These are phyloP conservation scores for Xylocopa sonorina DNA, from an alignment of 1,140 invertebrate genomes.

Conservation along the genomic window DNA sequence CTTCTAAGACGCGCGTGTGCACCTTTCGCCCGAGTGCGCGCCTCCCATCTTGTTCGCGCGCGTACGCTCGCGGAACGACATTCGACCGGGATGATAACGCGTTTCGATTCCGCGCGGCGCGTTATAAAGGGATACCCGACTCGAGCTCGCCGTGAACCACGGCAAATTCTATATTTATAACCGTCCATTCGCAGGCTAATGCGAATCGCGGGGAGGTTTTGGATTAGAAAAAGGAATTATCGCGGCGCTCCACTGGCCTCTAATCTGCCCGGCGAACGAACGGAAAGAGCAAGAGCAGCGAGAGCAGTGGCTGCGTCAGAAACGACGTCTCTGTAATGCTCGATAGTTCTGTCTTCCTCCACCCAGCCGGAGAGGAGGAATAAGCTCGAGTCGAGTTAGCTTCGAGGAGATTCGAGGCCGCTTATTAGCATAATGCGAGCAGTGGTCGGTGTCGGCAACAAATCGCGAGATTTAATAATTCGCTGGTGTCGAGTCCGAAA, in stretches of 20 bases:
- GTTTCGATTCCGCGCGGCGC: too few relatives aligned
- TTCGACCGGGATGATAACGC: neutral
- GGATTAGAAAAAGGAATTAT: conserved; percentile 30
- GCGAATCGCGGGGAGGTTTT: too few relatives aligned
- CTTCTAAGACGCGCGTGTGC: conserved; percentile 11
- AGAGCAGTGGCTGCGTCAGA: neutral
- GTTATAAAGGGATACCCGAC: too few relatives aligned
- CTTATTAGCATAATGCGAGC: conserved; percentile 46
- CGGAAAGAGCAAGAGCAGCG: conserved; percentile 21
- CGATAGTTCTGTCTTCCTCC: neutral
- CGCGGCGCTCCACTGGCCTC: conserved; percentile 34
- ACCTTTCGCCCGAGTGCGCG: neutral
- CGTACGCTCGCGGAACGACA: neutral
- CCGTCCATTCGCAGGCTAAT: too few relatives aligned
- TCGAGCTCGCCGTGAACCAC: too few relatives aligned
- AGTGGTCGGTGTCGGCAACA: neutral
- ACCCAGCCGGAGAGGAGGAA: too few relatives aligned
- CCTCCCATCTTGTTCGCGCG: neutral
- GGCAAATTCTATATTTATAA: too few relatives aligned
- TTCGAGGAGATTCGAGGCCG: conserved; percentile 43
- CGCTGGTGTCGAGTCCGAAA: too few relatives aligned
- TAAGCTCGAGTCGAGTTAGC: neutral
- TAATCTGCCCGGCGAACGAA: conserved; percentile 38
- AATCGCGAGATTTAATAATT: neutral
- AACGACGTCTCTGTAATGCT: neutral